phyloP scores from a whole-genome alignment of 1,140 invertebrate genomes.

The Pseudomyrmex gracilis region DNA sequence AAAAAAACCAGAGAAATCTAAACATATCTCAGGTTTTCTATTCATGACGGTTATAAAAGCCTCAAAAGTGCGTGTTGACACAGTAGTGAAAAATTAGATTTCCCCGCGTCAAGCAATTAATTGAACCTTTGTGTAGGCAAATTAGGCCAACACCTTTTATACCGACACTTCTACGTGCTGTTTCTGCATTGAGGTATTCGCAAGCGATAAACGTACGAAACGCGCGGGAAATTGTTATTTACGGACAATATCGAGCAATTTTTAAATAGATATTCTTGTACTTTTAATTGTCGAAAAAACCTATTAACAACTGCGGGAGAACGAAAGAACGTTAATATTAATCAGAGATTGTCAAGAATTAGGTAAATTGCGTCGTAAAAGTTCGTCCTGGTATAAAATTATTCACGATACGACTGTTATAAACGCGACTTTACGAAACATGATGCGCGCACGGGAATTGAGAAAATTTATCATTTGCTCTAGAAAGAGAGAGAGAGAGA shows the following conservation, averaged over 20 bases:
- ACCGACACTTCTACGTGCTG: background rate
- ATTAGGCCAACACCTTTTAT: slow-evolving; percentile 8
- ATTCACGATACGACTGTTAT: background rate
- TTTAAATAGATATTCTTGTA: background rate
- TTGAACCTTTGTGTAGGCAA: background rate
- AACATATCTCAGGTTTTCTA: background rate
- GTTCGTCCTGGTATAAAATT: background rate
- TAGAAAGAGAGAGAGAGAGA: too few species aligned
- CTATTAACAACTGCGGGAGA: background rate
- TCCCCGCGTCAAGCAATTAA: background rate
- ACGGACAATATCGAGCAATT: background rate
- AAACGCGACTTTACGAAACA: background rate
- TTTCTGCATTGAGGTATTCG: too few species aligned
- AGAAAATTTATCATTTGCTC: background rate
- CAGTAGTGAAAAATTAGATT: slow-evolving; percentile 10
- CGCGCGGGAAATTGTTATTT: too few species aligned
- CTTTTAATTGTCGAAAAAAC: background rate
- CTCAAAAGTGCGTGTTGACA: slow-evolving; percentile 25
- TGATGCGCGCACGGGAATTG: background rate
- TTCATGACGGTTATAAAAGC: background rate
- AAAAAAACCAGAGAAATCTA: background rate
- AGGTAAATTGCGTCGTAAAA: background rate
- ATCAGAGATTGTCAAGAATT: background rate
- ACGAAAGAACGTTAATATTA: background rate
- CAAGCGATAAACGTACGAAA: too few species aligned